Evolutionary conservation across 2,888 invertebrate genomes (phyloP).

Genomic region (Molorchus minor): DNA sequence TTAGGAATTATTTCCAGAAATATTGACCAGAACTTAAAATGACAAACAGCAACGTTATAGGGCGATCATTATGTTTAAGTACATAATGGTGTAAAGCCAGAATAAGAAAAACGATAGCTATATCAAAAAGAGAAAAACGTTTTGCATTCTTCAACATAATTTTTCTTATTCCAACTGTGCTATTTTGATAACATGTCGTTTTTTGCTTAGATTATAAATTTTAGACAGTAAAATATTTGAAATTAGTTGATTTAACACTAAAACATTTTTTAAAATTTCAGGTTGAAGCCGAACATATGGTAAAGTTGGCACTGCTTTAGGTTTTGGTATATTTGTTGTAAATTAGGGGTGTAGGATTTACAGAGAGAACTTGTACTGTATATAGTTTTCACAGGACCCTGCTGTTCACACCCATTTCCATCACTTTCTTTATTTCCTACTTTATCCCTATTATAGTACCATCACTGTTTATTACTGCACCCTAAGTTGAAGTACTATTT

Average conservation of each 20-base stretch:
- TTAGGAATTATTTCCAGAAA: too few species aligned
- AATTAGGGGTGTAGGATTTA: background rate
- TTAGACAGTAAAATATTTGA: background rate
- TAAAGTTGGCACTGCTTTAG: background rate
- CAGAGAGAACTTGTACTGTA: background rate
- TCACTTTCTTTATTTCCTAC: background rate
- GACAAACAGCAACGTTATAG: too few species aligned
- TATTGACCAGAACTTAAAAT: too few species aligned
- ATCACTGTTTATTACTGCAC: background rate
- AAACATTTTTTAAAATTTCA: background rate
- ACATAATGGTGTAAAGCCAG: too few species aligned
- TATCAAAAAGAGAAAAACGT: background rate
- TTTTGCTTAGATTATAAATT: background rate
- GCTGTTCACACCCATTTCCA: background rate
- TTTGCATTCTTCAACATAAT: background rate
- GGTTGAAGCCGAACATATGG: background rate
- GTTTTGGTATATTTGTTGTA: background rate
- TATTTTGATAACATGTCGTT: background rate
- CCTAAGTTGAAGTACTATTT: background rate
- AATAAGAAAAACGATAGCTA: background rate
- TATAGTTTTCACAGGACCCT: background rate
- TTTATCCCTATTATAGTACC: background rate
- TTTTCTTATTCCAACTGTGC: background rate
- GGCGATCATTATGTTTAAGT: too few species aligned
- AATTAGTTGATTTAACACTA: background rate